phyloP scores from a whole-genome alignment of 2,797 vertebrate genomes.

The Erithacus rubecula region DNA sequence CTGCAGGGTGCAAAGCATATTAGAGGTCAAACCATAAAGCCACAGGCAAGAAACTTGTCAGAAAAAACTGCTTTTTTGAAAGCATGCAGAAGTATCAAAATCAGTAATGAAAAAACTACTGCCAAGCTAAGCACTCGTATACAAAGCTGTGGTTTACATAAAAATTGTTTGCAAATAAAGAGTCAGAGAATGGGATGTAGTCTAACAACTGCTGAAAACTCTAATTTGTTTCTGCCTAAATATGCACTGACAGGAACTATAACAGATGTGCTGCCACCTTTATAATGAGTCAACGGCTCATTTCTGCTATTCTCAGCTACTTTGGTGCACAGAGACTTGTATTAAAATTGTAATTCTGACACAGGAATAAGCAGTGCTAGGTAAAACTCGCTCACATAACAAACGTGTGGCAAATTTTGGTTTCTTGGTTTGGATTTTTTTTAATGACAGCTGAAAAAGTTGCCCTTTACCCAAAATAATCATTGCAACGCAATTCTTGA shows the following conservation, averaged over 20 bases:
- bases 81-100: not conserved
- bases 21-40: not conserved
- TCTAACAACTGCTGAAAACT: not conserved
- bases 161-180: not conserved
- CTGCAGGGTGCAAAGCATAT: not conserved
- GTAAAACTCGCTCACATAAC: not conserved
- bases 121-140: not conserved
- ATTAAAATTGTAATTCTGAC: not conserved
- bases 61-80: not conserved
- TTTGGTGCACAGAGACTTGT: not conserved
- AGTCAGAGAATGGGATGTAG: not conserved
- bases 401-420: not conserved
- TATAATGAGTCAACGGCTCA: not conserved
- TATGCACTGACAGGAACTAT: not conserved
- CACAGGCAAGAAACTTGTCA: not conserved
- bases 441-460: not conserved
- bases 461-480: not conserved
- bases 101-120: not conserved
- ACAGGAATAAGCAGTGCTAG: not conserved
- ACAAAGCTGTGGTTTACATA: not conserved
- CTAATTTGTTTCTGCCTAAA: not conserved
- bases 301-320: not conserved
- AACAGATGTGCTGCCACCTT: not conserved
- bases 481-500: not conserved
- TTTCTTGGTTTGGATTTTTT: not conserved